phyloP scores from a whole-genome alignment of 1,140 invertebrate genomes.

The Anoplophora glabripennis region DNA sequence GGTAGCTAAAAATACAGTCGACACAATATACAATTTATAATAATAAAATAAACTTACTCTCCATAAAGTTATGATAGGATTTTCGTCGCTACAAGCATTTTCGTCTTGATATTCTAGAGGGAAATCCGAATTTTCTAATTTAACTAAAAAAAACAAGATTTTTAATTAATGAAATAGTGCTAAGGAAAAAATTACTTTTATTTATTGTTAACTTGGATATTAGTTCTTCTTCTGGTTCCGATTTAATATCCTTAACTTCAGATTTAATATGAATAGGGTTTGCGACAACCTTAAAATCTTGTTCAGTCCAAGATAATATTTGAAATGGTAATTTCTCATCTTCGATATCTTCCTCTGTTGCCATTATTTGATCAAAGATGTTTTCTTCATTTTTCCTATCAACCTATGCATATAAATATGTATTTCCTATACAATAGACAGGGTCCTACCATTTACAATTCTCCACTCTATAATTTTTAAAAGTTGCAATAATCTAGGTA shows the following conservation, averaged over 20 bases:
- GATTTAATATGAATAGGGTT: too few species aligned
- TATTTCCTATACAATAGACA: too few species aligned
- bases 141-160: constrained; percentile 19
- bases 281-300: too few species aligned
- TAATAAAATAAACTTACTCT: constrained; percentile 20
- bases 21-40: background rate
- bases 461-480: too few species aligned
- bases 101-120: constrained; percentile 19
- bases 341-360: constrained; percentile 22
- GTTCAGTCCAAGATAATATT: constrained; percentile 18
- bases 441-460: too few species aligned
- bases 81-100: constrained; percentile 25
- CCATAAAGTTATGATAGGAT: constrained; percentile 31
- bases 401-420: constrained; percentile 8
- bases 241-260: too few species aligned
- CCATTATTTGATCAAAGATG: constrained; percentile 27
- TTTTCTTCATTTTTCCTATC: constrained; percentile 32
- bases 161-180: background rate
- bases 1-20: constrained; percentile 27
- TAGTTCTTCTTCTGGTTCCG: too few species aligned
- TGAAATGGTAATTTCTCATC: constrained; percentile 31
- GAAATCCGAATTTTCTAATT: constrained; percentile 18
- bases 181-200: too few species aligned
- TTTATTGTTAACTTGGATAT: too few species aligned
- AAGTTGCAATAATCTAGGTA: too few species aligned